Evolutionary conservation across 2,797 vertebrate species (phyloP).

Genomic region (Anniella stebbinsi): DNA sequence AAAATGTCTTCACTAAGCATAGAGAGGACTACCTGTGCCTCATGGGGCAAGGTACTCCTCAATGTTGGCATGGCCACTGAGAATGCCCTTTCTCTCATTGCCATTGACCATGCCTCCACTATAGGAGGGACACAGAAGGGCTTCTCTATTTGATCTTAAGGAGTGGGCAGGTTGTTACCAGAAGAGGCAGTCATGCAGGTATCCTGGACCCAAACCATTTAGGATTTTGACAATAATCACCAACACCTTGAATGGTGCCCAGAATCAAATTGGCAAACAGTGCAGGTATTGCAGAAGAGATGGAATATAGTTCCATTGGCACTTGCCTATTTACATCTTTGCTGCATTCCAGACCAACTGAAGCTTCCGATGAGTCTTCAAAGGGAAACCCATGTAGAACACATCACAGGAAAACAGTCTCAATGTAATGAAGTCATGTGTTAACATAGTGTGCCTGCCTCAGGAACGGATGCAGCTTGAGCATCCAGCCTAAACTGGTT

Average conservation of each 20-base stretch:
- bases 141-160: background rate
- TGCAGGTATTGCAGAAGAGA: no score
- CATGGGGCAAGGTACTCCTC: background rate
- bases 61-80: background rate
- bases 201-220: background rate
- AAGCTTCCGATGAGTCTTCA: background rate
- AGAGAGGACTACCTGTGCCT: background rate
- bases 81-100: background rate
- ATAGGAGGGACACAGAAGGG: background rate
- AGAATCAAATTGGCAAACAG: background rate
- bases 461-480: background rate
- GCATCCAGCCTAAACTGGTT: background rate
- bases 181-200: background rate
- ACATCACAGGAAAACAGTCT: background rate
- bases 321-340: background rate
- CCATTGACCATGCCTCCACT: background rate
- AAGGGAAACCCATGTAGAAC: background rate
- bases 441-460: background rate
- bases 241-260: background rate
- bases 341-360: background rate
- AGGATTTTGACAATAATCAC: background rate
- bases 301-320: background rate
- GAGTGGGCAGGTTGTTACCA: background rate
- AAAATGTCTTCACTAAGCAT: background rate
- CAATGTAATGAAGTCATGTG: background rate